A percentile compares a stretch with the other conserved stretches of the same genome.
Conservation (phyloP, 2,888 invertebrate species). For the Acrobasis repandana region DNA sequence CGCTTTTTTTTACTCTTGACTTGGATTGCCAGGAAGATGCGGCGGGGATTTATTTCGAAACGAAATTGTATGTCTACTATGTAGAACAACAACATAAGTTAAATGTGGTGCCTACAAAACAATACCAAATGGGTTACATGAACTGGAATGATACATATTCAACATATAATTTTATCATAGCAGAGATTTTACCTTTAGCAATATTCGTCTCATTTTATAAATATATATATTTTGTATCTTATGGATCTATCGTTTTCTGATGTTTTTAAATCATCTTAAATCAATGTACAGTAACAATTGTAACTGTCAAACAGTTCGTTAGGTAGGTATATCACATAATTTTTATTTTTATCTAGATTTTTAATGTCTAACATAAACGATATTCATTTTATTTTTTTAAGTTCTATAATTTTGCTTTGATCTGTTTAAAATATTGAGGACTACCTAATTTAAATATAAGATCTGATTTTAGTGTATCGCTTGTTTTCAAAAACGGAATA, state of each 20-base stretch:
- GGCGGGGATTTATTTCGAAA: constrained; percentile 79
- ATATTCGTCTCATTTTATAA: constrained; percentile 34
- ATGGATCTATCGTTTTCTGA: constrained; percentile 42
- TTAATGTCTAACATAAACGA: constrained; percentile 68
- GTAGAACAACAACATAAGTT: constrained; percentile 76
- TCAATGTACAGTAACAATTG: constrained; percentile 52
- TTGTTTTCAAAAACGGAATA: constrained; percentile 29
- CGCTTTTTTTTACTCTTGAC: constrained; percentile 38
- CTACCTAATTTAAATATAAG: constrained; percentile 38
- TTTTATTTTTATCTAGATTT: constrained; percentile 71
- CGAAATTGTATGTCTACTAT: constrained; percentile 81
- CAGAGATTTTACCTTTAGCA: constrained; percentile 24
- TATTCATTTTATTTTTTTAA: constrained; percentile 70
- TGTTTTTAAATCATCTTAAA: constrained; percentile 63
- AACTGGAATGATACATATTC: constrained; percentile 28
- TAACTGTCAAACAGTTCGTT: constrained; percentile 72
- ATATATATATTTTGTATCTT: constrained; percentile 42
- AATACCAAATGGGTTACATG: constrained; percentile 47
- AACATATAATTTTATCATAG: constrained; percentile 12
- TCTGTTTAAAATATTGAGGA: constrained; percentile 63
- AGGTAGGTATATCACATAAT: constrained; percentile 74
- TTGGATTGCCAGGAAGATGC: constrained; percentile 49
- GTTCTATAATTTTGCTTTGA: constrained; percentile 82
- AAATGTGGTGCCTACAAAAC: constrained; percentile 63
- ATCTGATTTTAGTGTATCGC: constrained; percentile 54